Evolutionary conservation across 1,140 invertebrate species (phyloP).

Genomic region (Chironomus striatipennis): DNA sequence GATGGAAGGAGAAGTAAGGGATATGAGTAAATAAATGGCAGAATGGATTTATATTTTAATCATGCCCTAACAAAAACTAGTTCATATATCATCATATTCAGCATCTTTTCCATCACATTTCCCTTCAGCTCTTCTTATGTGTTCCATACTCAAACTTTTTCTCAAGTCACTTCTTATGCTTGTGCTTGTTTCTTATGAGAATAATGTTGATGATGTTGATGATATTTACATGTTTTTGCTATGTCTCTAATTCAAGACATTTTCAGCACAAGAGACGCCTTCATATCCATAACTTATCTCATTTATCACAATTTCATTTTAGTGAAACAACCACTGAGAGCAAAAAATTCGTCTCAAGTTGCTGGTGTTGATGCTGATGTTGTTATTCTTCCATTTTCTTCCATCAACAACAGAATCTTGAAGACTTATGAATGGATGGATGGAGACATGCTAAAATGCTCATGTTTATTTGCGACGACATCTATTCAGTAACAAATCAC

Average conservation of each 20-base stretch:
- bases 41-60: constrained; percentile 16
- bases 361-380: no score
- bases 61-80: neutral
- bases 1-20: neutral
- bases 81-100: constrained; percentile 23
- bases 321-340: no score
- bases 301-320: constrained; percentile 8
- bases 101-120: neutral
- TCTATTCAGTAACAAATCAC: no score
- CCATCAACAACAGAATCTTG: no score
- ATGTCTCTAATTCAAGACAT: neutral
- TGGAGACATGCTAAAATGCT: no score
- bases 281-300: constrained; percentile 20
- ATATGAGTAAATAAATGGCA: neutral
- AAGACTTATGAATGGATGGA: no score
- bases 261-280: constrained; percentile 18
- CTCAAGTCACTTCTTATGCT: no score
- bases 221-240: neutral
- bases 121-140: neutral
- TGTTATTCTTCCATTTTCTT: no score
- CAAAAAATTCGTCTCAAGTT: no score
- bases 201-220: neutral
- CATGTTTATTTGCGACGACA: no score
- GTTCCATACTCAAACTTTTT: no score
- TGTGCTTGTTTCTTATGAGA: neutral